phyloP scores from a whole-genome alignment of 1,140 invertebrate species.

The Temnothorax nylanderi region DNA sequence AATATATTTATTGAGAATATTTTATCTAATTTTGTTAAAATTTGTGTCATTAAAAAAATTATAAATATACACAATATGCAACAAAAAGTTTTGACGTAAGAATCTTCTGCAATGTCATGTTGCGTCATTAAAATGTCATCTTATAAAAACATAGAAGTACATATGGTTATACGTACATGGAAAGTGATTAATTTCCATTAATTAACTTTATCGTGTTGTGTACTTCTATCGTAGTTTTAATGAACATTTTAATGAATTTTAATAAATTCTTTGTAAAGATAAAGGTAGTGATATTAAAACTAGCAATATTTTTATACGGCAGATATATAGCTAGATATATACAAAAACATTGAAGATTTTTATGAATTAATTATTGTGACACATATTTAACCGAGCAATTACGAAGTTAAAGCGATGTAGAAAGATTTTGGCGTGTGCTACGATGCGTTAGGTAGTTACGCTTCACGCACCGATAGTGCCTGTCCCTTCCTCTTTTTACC shows the following conservation, averaged over 20 bases:
- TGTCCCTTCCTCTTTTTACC: constrained; percentile 83
- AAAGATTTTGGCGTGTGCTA: constrained; percentile 84
- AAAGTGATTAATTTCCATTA: background rate
- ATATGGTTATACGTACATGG: background rate
- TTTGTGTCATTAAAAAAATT: background rate
- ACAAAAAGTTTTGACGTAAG: constrained; percentile 19
- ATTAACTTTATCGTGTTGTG: background rate
- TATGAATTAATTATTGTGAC: constrained; percentile 8
- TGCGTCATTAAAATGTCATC: background rate
- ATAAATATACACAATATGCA: background rate
- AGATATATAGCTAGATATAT: background rate
- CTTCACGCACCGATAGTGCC: constrained; percentile 84
- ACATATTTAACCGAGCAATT: constrained; percentile 25
- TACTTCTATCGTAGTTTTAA: background rate
- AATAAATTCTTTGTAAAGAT: background rate
- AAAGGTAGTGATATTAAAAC: background rate
- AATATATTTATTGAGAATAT: background rate
- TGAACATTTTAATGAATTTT: background rate
- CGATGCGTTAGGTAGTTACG: constrained; percentile 81
- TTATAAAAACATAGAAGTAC: background rate
- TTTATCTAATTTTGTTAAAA: background rate
- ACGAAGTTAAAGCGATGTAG: constrained; percentile 42
- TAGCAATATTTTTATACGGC: background rate
- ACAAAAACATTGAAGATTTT: background rate
- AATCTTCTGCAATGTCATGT: constrained; percentile 62